phyloP scores from a whole-genome alignment of 2,888 invertebrate species.

The Drosophila meridiana region DNA sequence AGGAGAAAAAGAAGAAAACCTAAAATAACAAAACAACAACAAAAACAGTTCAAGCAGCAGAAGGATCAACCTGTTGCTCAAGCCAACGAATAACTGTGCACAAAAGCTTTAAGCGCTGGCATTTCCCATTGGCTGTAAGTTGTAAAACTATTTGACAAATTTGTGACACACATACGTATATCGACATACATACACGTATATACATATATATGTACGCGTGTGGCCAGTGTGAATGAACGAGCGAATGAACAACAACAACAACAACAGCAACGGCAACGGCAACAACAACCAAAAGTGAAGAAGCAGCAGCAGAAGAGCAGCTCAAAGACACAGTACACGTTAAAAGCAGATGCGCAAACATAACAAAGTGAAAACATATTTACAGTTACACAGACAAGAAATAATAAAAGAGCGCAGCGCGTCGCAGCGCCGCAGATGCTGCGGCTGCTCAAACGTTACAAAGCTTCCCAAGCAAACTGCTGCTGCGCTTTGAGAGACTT shows the following conservation, averaged over 20 bases:
- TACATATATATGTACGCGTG: slow-evolving; percentile 9
- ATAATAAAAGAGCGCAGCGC: slow-evolving; percentile 36
- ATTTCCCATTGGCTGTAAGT: slow-evolving; percentile 61
- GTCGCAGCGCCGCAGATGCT: neutral
- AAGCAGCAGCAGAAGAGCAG: slow-evolving; percentile 25
- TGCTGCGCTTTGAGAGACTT: slow-evolving; percentile 58
- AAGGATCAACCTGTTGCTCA: slow-evolving; percentile 55
- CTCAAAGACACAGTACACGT: slow-evolving; percentile 45
- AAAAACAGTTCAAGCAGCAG: slow-evolving; percentile 12
- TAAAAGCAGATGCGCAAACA: slow-evolving; percentile 74
- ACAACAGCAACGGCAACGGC: slow-evolving; percentile 1
- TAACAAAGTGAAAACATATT: slow-evolving; percentile 80
- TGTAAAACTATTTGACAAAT: slow-evolving; percentile 41
- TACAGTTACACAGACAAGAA: slow-evolving; percentile 69
- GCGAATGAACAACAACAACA: slow-evolving; percentile 63
- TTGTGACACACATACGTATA: slow-evolving; percentile 24
- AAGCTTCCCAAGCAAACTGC: slow-evolving; percentile 53
- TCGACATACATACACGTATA: neutral
- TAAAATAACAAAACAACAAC: neutral
- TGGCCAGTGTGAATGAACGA: slow-evolving; percentile 64
- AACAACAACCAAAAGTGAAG: slow-evolving; percentile 17
- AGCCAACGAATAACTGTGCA: slow-evolving; percentile 48
- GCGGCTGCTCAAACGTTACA: slow-evolving; percentile 23
- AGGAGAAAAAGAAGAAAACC: slow-evolving; percentile 11
- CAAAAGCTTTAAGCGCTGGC: slow-evolving; percentile 28